Evolutionary conservation across 37 sponge, comb jelly and placozoan species (phyloP).

Genomic region (Mnemiopsis leidyi): DNA sequence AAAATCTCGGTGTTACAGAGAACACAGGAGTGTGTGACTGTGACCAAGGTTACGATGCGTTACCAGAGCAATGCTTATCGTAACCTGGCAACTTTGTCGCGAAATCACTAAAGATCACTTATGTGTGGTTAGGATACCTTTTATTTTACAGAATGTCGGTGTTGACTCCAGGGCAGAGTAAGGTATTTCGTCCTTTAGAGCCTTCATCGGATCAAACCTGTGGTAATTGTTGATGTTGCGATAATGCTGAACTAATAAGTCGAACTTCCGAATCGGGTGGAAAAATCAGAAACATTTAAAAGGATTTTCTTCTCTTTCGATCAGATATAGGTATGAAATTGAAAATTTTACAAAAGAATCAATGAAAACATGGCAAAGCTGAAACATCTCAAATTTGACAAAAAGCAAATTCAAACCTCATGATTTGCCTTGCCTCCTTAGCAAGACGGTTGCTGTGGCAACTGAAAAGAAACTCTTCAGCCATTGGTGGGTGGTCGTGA

Average conservation of each 20-base stretch:
- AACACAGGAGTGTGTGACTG: not conserved
- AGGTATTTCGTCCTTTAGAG: conserved; percentile 48
- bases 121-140: not conserved
- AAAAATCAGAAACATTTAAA: too few relatives aligned
- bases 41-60: not conserved
- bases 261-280: too few relatives aligned
- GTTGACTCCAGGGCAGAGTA: conserved; percentile 57
- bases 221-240: not conserved
- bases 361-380: not conserved
- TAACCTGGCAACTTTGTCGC: not conserved
- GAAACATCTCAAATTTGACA: not conserved
- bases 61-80: not conserved
- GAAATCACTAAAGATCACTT: not conserved
- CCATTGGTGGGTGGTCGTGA: conserved; percentile 49
- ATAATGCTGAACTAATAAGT: too few relatives aligned
- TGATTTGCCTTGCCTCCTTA: conserved; percentile 62
- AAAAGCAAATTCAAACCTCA: not conserved
- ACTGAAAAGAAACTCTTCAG: not conserved
- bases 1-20: not conserved
- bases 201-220: conserved; percentile 63
- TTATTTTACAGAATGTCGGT: conserved; percentile 62
- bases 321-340: not conserved
- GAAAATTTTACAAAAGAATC: too few relatives aligned
- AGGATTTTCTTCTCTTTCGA: too few relatives aligned
- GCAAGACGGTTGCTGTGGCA: conserved; percentile 64